A percentile compares a stretch with the other conserved stretches of the same genome.
Conservation (phyloP, 2,797 vertebrate species). For the Lagorchestes hirsutus region DNA sequence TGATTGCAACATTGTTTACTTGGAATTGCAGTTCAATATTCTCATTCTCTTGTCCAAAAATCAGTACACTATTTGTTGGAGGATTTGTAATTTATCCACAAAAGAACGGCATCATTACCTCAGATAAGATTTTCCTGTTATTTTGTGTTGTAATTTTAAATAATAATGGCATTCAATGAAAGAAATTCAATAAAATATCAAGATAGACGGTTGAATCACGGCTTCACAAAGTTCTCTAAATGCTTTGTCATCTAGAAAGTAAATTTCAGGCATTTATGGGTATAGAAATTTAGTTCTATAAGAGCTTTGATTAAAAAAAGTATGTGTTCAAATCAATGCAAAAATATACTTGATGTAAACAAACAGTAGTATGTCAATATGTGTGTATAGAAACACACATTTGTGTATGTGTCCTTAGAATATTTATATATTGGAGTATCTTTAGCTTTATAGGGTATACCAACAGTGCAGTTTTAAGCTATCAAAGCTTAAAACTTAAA, state of each 20-base stretch:
- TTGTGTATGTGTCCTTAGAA: background rate
- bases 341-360: background rate
- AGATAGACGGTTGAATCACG: background rate
- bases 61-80: background rate
- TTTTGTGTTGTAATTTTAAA: conserved; percentile 22
- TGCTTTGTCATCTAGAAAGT: background rate
- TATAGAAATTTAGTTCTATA: background rate
- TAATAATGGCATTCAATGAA: conserved; percentile 12
- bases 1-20: background rate
- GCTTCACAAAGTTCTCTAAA: background rate
- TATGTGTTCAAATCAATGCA: background rate
- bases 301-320: background rate
- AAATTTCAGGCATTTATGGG: background rate
- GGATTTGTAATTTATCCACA: background rate
- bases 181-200: background rate
- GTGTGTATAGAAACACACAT: background rate
- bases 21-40: background rate
- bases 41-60: conserved; percentile 24
- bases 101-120: conserved; percentile 22
- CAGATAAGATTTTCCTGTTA: background rate
- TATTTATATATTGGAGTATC: background rate
- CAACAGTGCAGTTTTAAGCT: background rate
- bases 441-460: background rate
- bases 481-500: background rate
- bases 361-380: background rate